A percentile compares a stretch with the other conserved stretches of the same genome.
phyloP scores from a whole-genome alignment of 2,797 vertebrate species.

The Furcifer pardalis region DNA sequence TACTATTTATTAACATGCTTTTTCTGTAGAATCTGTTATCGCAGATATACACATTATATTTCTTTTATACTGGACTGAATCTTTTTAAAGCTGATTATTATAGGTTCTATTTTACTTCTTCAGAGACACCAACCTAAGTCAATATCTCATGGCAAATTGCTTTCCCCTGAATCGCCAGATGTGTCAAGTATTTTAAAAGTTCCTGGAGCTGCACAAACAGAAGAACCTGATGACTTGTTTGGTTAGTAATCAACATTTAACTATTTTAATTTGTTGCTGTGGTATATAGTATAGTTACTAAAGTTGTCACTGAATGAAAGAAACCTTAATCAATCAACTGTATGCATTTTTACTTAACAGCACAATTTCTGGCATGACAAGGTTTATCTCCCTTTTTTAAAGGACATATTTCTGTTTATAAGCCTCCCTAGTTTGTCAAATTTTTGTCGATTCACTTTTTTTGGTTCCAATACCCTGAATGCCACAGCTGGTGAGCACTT shows the following conservation, averaged over 20 bases:
- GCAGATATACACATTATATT: neutral
- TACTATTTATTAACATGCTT: neutral
- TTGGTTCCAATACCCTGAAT: too few species aligned
- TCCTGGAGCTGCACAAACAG: conserved; percentile 54
- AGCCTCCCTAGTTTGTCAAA: too few species aligned
- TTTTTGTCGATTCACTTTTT: too few species aligned
- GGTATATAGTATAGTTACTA: neutral
- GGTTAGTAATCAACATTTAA: conserved; percentile 68
- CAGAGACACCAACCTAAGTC: conserved; percentile 39
- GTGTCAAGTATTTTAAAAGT: conserved; percentile 65
- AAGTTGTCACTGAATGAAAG: too few species aligned
- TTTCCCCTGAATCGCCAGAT: conserved; percentile 53
- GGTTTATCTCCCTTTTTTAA: too few species aligned
- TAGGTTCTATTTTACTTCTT: neutral
- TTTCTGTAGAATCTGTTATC: neutral
- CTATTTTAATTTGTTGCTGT: neutral
- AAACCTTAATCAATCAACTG: neutral
- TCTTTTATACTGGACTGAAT: neutral
- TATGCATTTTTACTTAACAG: neutral
- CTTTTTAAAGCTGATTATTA: neutral
- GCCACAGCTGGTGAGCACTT: too few species aligned
- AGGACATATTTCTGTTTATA: too few species aligned
- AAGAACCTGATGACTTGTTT: conserved; percentile 70
- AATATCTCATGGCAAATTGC: neutral
- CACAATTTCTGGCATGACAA: neutral